Evolutionary conservation across 2,888 invertebrate species (phyloP).

Genomic region (Hypomecis punctinalis): DNA sequence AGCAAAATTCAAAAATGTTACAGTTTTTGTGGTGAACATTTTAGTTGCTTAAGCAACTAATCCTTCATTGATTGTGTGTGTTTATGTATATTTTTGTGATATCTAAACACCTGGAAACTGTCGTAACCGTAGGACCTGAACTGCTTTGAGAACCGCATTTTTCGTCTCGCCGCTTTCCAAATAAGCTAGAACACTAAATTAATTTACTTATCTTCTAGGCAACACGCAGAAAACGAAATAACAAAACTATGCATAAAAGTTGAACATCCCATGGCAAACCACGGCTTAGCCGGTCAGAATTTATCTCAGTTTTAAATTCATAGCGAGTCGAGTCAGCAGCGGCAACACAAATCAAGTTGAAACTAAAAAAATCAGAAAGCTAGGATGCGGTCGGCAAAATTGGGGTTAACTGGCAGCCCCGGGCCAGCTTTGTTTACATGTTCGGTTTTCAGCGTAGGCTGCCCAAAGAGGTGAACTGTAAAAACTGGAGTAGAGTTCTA

Average conservation of each 20-base stretch:
- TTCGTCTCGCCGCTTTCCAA: no score
- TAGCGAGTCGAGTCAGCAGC: slow-evolving; percentile 54
- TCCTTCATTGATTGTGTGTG: no score
- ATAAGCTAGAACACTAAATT: neutral
- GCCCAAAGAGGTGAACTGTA: no score
- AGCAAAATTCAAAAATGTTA: no score
- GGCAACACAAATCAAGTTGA: slow-evolving; percentile 65
- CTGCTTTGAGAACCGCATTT: no score
- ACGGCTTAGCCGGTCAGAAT: slow-evolving; percentile 30
- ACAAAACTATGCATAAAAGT: slow-evolving; percentile 15
- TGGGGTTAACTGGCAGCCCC: slow-evolving; percentile 61
- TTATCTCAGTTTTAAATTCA: slow-evolving; percentile 48
- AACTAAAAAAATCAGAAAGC: slow-evolving; percentile 61
- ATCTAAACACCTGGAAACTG: no score
- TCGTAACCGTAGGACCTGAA: no score
- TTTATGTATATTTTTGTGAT: no score
- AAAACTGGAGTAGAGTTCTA: no score
- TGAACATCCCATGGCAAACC: slow-evolving; percentile 15
- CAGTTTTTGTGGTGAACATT: no score
- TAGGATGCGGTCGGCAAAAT: slow-evolving; percentile 60
- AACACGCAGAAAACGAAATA: neutral
- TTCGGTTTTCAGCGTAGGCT: slow-evolving; percentile 55
- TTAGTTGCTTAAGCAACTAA: no score
- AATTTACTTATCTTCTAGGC: neutral
- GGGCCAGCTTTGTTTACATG: slow-evolving; percentile 67